These are phyloP conservation scores for Epizoanthus fatuus DNA, from an alignment of 92 coral and sea anemone species.

Conservation along the genomic window DNA sequence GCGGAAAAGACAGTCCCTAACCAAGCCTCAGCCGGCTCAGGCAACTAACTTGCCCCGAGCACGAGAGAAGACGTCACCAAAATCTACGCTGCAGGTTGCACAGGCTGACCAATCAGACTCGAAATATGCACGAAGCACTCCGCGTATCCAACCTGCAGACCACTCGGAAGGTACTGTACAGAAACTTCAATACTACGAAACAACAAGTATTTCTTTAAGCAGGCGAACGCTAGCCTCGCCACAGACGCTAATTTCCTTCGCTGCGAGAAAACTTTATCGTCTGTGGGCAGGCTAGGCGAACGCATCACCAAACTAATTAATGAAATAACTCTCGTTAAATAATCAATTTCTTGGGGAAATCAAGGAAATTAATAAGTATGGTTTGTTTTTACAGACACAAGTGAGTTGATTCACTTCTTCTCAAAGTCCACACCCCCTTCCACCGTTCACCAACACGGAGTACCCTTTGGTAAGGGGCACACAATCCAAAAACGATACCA, in stretches of 20 bases:
- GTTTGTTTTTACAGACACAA: constrained; percentile 29
- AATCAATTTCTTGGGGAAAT: neutral
- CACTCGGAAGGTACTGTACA: constrained; percentile 4
- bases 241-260: too few species aligned
- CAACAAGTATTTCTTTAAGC: too few species aligned
- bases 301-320: neutral
- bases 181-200: too few species aligned
- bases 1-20: constrained; percentile 53
- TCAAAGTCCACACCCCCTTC: constrained; percentile 86
- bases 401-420: constrained; percentile 77
- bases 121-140: neutral
- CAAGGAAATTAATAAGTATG: neutral
- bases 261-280: too few species aligned
- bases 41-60: constrained; percentile 36
- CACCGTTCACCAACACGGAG: constrained; percentile 80
- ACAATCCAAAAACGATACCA: constrained; percentile 88
- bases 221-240: too few species aligned
- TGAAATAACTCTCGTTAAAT: neutral
- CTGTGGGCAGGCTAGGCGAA: too few species aligned
- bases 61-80: constrained; percentile 20
- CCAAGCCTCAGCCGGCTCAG: constrained; percentile 57
- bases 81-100: constrained; percentile 25
- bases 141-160: constrained; percentile 3
- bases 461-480: constrained; percentile 82
- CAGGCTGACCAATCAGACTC: constrained; percentile 23